These are phyloP conservation scores for Brachyrhaphis roseni DNA, from an alignment of 2,797 vertebrate species.

Conservation along the genomic window DNA sequence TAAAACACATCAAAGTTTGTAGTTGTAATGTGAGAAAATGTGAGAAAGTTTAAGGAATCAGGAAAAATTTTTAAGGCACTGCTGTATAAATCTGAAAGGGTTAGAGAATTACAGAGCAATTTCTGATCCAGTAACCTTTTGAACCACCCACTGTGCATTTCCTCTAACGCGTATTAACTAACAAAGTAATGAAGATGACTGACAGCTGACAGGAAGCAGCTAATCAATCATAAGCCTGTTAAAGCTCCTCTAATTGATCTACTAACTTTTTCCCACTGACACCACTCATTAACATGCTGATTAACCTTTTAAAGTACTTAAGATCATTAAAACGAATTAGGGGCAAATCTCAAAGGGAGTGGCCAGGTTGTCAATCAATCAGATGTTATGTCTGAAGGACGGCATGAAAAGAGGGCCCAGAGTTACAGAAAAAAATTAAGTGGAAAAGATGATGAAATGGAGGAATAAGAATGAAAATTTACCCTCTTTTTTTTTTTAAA, in stretches of 20 bases:
- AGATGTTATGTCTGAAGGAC: conserved; percentile 26
- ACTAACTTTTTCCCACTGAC: conserved; percentile 60
- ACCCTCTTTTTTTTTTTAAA: too few species aligned
- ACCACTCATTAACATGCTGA: conserved; percentile 69
- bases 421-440: background rate
- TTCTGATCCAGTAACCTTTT: conserved; percentile 11
- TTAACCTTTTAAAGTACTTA: conserved; percentile 75
- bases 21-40: background rate
- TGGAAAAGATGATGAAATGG: background rate
- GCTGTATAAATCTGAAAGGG: background rate
- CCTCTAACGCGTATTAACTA: conserved; percentile 9
- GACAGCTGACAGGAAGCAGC: conserved; percentile 67
- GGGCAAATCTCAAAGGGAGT: conserved; percentile 53
- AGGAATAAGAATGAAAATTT: background rate
- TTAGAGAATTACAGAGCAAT: background rate
- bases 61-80: background rate
- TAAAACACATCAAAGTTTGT: background rate
- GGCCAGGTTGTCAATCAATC: conserved; percentile 63
- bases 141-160: background rate
- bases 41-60: background rate
- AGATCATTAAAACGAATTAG: conserved; percentile 66
- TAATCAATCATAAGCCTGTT: conserved; percentile 66
- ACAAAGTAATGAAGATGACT: conserved; percentile 54
- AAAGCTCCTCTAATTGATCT: conserved; percentile 67
- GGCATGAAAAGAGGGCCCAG: background rate